These are phyloP conservation scores for Zosterops pallidus DNA, from an alignment of 2,113 vertebrate genomes.

Conservation along the genomic window DNA sequence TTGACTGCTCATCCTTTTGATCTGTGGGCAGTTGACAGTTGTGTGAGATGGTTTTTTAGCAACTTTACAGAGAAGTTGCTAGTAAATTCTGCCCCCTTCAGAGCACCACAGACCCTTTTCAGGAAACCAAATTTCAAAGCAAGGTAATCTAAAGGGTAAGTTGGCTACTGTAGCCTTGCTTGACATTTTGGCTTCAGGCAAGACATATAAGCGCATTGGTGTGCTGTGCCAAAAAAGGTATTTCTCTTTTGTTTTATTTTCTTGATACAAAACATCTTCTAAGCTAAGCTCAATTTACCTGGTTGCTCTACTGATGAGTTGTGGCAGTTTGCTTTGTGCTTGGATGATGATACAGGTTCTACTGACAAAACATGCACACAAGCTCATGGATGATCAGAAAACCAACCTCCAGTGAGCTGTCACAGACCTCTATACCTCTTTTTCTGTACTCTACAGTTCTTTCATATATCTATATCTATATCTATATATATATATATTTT, in stretches of 20 bases:
- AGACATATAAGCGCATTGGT: not conserved
- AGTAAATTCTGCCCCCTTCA: not conserved
- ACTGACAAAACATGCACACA: rapidly evolving
- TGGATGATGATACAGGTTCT: not conserved
- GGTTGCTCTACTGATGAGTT: not conserved
- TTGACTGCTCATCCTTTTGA: not conserved
- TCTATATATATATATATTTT: too few relatives aligned
- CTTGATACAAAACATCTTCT: not conserved
- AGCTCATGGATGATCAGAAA: not conserved
- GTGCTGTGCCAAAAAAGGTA: not conserved
- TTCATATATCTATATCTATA: not conserved
- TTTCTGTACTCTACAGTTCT: not conserved
- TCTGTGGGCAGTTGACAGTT: not conserved
- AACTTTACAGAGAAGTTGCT: not conserved
- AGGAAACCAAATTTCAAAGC: not conserved
- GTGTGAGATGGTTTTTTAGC: not conserved
- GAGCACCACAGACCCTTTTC: not conserved
- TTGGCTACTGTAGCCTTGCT: not conserved
- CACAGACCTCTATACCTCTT: not conserved
- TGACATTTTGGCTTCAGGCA: not conserved
- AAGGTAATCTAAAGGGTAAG: not conserved
- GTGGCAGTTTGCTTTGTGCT: not conserved
- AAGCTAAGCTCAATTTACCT: not conserved
- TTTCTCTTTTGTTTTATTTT: not conserved
- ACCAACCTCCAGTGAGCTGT: not conserved